Percentiles rank a stretch among this genome's conserved stretches.
Evolutionary conservation across 2,113 vertebrate species (phyloP).

Genomic region (Pipa parva): DNA sequence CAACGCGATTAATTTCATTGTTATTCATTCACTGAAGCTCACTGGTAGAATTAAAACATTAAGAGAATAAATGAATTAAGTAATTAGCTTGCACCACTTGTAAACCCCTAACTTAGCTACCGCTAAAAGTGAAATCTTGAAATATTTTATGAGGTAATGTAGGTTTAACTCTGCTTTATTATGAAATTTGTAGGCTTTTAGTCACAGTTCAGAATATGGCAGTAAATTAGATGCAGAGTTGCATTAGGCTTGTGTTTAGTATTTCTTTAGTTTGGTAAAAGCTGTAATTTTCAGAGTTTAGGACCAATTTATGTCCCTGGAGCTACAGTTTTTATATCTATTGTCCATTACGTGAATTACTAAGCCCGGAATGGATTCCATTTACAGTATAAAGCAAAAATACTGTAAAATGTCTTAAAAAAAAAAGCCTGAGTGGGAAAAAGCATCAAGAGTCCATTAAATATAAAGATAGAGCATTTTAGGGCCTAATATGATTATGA

Average conservation of each 20-base stretch:
- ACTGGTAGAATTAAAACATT: too few species aligned
- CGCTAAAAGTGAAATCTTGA: too few species aligned
- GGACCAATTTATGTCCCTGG: slow-evolving; percentile 75
- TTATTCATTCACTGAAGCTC: too few species aligned
- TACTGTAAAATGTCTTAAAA: slow-evolving; percentile 70
- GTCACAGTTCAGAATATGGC: slow-evolving; percentile 62
- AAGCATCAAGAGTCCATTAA: slow-evolving; percentile 69
- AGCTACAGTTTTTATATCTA: slow-evolving; percentile 70
- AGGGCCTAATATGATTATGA: slow-evolving; percentile 57
- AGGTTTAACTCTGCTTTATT: slow-evolving; percentile 72
- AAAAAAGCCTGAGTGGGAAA: slow-evolving; percentile 61
- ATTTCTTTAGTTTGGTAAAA: slow-evolving; percentile 77
- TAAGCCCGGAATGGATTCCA: slow-evolving; percentile 71
- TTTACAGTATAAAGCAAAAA: slow-evolving; percentile 69
- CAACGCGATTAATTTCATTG: too few species aligned
- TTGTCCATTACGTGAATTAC: slow-evolving; percentile 78
- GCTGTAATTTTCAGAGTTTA: slow-evolving; percentile 77
- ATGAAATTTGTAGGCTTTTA: slow-evolving; percentile 74
- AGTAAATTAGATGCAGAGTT: slow-evolving; percentile 72
- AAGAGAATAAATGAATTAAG: too few species aligned
- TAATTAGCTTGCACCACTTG: too few species aligned
- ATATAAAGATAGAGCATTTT: slow-evolving; percentile 62
- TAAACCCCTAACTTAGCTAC: too few species aligned
- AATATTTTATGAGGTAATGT: slow-evolving; percentile 60
- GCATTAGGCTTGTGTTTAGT: slow-evolving; percentile 76